These are phyloP conservation scores for Ianthella basta DNA, from an alignment of 37 sponge, comb jelly and placozoan species.

Conservation along the genomic window DNA sequence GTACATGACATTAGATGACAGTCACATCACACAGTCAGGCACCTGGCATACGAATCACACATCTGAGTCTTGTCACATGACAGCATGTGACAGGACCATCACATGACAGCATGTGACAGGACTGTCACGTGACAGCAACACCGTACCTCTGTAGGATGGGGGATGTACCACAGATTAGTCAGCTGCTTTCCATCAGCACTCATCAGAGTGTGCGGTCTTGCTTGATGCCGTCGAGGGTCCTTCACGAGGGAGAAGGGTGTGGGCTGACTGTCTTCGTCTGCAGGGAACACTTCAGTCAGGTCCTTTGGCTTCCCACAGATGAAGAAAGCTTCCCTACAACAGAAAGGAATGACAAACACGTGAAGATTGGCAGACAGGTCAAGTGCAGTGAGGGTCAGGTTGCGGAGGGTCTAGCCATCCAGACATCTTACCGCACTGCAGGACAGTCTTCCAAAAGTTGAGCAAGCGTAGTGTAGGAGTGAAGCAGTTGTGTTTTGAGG, in stretches of 20 bases:
- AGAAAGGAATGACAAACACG: too few species aligned
- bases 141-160: slow-evolving; percentile 70
- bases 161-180: slow-evolving; percentile 77
- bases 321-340: slow-evolving; percentile 3
- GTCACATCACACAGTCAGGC: too few species aligned
- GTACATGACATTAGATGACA: too few species aligned
- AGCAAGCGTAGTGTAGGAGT: slow-evolving; percentile 35
- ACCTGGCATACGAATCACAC: too few species aligned
- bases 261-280: background rate
- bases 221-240: slow-evolving; percentile 21
- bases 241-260: background rate
- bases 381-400: too few species aligned
- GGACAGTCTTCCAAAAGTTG: slow-evolving; percentile 49
- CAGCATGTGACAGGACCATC: background rate
- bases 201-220: slow-evolving; percentile 35
- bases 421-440: slow-evolving; percentile 30
- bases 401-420: too few species aligned
- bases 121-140: background rate
- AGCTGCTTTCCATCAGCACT: slow-evolving; percentile 60
- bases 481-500: slow-evolving; percentile 54
- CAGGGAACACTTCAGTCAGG: background rate
- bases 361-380: too few species aligned
- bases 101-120: slow-evolving; percentile 1
- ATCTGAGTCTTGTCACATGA: too few species aligned
- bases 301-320: slow-evolving; percentile 13